Base-by-base conservation (phyloP, 2,797 vertebrate genomes). In the Clarias fuscus region DNA sequence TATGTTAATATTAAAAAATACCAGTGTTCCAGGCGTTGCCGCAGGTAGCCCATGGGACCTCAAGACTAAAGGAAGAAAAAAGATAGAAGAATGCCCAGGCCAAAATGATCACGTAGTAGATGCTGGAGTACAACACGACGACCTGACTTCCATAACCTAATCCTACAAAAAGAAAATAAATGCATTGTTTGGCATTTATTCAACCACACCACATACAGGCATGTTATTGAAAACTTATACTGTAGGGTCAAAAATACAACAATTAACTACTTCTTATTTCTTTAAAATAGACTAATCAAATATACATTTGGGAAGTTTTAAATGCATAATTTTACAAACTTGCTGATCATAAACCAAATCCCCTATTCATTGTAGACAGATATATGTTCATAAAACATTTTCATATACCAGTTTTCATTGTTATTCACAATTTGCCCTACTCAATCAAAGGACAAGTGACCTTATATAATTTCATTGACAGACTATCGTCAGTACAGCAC, bases 11-110 rank as follows among this genome's bases (percentile, higher is more conserved):
- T 30, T 68, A 43, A 6, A 68, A 84, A 59, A 13, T 90, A 95
- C 95, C 93, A 89, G 95, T 94, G 91, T 96, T 96, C 95, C 95
- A 96, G 82, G 76, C 89, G 92, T 96, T 96, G 83, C 88, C 89
- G 88, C 95, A 96, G 75, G 73, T 95, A 0, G 94, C 90, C 95
- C 95, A 96, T 6, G 95, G 95, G 37, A 96, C 86, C 85, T 94
- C 93, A 82, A 93, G 43, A 82, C 68, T 92, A 88, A 96, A 95
- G 58, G 94, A 96, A 58, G 90, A 94, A 91, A 95, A 96, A 64
- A 96, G 93, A 91, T 96, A 96, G 88, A 96, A 93, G 89, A 88
- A 93, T 61, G 93, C 92, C 92, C 86, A 93, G 83, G 91, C 77
- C 89, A 90, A 84, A 33, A 93, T 91, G 58, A 93, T 80, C 85